Conservation (phyloP, 2,113 vertebrate genomes). For the Pseudopipra pipra region DNA sequence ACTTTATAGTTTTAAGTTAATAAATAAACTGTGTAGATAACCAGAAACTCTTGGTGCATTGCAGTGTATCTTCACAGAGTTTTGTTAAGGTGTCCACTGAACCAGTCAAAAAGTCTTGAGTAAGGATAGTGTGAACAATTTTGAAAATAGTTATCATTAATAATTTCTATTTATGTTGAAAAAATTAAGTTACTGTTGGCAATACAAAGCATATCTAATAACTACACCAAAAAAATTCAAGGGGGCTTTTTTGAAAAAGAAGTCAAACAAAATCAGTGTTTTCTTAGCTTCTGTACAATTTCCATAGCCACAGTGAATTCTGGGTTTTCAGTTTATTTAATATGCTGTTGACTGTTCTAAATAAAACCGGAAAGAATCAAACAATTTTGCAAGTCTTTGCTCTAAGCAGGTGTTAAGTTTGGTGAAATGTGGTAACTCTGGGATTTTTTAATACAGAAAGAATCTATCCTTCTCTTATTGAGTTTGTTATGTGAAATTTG, state of each 20-base stretch:
- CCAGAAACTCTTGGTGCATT: background rate
- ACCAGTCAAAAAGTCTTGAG: background rate
- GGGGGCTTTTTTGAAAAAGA: background rate
- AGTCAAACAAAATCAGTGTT: background rate
- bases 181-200: background rate
- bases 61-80: background rate
- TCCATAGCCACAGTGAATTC: background rate
- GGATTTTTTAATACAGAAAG: background rate
- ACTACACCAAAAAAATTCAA: background rate
- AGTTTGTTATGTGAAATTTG: background rate
- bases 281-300: background rate
- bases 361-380: background rate
- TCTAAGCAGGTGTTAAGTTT: background rate
- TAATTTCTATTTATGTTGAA: background rate
- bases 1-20: background rate
- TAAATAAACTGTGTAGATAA: background rate
- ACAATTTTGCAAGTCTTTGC: background rate
- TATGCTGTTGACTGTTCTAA: background rate
- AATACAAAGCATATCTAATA: background rate
- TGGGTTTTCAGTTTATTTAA: background rate
- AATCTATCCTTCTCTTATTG: background rate
- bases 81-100: background rate
- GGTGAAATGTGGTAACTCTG: background rate
- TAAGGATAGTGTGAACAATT: background rate
- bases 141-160: background rate